Conservation (phyloP, 1,140 invertebrate species). For the Cryptotermes secundus region DNA sequence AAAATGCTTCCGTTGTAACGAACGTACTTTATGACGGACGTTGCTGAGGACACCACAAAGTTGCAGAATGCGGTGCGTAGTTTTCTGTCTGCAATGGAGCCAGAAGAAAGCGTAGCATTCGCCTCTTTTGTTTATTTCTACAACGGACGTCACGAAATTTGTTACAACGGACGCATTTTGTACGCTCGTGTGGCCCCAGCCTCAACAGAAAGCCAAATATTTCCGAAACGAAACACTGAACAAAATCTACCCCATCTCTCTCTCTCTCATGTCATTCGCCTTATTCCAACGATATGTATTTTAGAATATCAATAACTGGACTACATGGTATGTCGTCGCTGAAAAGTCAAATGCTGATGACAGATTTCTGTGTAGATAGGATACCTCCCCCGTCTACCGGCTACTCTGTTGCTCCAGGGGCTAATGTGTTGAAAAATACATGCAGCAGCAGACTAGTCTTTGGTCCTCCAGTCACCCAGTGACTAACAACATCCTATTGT, state of each 20-base stretch:
- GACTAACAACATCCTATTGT: constrained; percentile 7
- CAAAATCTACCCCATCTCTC: background rate
- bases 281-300: background rate
- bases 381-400: background rate
- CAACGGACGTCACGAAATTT: no score
- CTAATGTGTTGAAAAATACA: background rate
- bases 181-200: no score
- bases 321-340: background rate
- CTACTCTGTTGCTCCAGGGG: background rate
- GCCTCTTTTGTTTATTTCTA: no score
- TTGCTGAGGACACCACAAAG: no score
- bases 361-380: background rate
- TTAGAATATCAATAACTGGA: background rate
- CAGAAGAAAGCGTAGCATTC: no score
- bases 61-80: no score
- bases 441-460: background rate
- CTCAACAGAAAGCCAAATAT: background rate
- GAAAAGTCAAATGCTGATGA: background rate
- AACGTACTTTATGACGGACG: no score
- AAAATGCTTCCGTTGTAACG: no score
- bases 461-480: background rate
- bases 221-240: background rate
- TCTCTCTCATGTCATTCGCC: background rate
- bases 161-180: no score
- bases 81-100: no score